phyloP scores from a whole-genome alignment of 2,113 vertebrate species.

The Hyperopisus bebe region DNA sequence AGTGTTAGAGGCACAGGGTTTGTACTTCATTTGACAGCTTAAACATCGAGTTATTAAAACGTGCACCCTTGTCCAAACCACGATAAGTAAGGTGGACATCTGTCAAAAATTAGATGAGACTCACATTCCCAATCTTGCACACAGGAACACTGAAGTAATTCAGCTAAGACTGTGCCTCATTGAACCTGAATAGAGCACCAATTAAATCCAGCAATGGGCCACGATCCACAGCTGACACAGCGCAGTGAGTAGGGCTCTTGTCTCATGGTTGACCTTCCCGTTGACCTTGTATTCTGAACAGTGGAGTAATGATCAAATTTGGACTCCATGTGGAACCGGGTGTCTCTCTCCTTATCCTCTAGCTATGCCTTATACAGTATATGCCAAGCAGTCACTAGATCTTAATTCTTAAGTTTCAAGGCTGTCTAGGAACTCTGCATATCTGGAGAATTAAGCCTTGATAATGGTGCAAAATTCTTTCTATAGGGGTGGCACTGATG shows the following conservation, averaged over 20 bases:
- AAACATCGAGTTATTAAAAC: not conserved
- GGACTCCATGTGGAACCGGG: not conserved
- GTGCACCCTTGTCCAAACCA: not conserved
- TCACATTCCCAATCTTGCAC: constrained; percentile 7
- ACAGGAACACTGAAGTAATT: not conserved
- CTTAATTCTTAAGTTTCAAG: not conserved
- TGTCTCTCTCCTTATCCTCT: not conserved
- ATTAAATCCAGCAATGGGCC: constrained; percentile 44
- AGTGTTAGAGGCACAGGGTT: not conserved
- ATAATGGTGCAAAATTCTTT: not conserved
- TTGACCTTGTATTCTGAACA: not conserved
- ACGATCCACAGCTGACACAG: constrained; percentile 30
- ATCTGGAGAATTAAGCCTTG: not conserved
- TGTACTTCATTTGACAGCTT: not conserved
- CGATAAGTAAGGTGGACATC: constrained; percentile 6
- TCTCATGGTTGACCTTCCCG: not conserved
- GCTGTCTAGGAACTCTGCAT: not conserved
- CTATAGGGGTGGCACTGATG: not conserved
- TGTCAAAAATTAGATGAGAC: constrained; percentile 9
- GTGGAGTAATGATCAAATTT: not conserved
- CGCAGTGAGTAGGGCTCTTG: not conserved
- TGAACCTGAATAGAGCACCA: constrained; percentile 37
- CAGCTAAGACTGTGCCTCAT: constrained; percentile 30
- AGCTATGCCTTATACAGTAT: not conserved
- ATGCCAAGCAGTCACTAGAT: not conserved